Evolutionary conservation across 2,113 vertebrate genomes (phyloP).

Genomic region (Gavialis gangeticus): DNA sequence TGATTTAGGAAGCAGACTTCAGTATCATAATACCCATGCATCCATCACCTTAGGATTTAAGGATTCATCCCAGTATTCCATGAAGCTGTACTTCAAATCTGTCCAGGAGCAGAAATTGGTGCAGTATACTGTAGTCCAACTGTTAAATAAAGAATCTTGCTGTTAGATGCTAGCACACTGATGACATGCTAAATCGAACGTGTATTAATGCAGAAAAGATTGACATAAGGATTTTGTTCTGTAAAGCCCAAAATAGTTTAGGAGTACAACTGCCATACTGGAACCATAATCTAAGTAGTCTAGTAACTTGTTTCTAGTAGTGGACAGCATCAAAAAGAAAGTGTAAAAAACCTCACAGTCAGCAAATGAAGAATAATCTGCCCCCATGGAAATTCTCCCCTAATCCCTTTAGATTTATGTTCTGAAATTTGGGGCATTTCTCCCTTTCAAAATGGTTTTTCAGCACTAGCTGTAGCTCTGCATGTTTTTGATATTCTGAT

Average conservation of each 20-base stretch:
- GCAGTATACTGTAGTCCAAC: neutral
- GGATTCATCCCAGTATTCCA: neutral
- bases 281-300: neutral
- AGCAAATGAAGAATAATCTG: neutral
- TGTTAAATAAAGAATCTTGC: neutral
- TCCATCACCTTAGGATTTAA: neutral
- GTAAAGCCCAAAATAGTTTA: neutral
- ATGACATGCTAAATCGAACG: too few relatives aligned
- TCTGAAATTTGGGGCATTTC: neutral
- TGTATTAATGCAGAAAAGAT: neutral
- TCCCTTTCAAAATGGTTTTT: neutral
- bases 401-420: neutral
- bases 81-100: neutral
- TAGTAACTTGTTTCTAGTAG: rapidly evolving
- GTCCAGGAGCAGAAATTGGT: neutral
- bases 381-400: neutral
- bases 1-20: neutral
- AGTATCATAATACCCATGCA: neutral
- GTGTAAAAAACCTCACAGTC: neutral
- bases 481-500: neutral
- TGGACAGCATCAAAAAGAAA: rapidly evolving
- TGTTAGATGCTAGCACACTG: neutral
- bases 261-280: neutral
- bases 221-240: neutral
- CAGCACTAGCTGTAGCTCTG: neutral